Evolutionary conservation across 2,888 invertebrate genomes (phyloP), one percentile per base, ranked within the genome.

Genomic region (Hirtodrosophila cameraria): DNA sequence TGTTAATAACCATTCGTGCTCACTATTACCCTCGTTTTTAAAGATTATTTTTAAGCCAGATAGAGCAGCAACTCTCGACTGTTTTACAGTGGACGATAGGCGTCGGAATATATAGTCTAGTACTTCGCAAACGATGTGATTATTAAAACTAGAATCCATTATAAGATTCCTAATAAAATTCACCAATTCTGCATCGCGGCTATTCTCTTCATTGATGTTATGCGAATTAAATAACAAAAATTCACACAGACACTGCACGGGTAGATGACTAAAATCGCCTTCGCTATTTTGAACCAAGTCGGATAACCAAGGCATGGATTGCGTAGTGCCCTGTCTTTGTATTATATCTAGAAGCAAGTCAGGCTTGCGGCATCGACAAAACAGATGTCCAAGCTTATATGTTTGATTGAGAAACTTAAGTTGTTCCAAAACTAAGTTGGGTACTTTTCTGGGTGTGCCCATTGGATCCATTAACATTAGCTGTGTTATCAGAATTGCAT

Each of bases 221-320:
- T 92, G 92, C 0, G 93, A 92, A 50, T 93, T 93, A 63, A 94
- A 94, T 1, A 98, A 93, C 42, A 99, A 92, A 92, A 98, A 98
- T 92, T 99, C 99, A 92, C 99, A 99, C 42, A 99, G 93, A 89
- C 98, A 99, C 88, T 98, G 98, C n/a, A 99, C 97, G 0, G 99
- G 99, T 13, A 99, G 92, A 77, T 97, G 96, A 86, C 96, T 95
- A 69, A 92, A 91, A 49, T 91, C 91, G 2, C 89, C 96, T 87
- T 97, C 97, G 72, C 96, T 97, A 78, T 96, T 97, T 80, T 97
- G 95, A 9, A 99, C 96, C 61, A 99, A 92, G 89, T 98, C 97
- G 6, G 97, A 97, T 64, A 99, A 92, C 99, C 99, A 99, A 2
- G 98, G 98, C 97, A 98, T 97, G 31, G 98, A 97, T 74, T 97